Percentiles rank a stretch among this genome's conserved stretches.
Conservation (phyloP, 1,140 invertebrate species). For the Drosophila bocki region DNA sequence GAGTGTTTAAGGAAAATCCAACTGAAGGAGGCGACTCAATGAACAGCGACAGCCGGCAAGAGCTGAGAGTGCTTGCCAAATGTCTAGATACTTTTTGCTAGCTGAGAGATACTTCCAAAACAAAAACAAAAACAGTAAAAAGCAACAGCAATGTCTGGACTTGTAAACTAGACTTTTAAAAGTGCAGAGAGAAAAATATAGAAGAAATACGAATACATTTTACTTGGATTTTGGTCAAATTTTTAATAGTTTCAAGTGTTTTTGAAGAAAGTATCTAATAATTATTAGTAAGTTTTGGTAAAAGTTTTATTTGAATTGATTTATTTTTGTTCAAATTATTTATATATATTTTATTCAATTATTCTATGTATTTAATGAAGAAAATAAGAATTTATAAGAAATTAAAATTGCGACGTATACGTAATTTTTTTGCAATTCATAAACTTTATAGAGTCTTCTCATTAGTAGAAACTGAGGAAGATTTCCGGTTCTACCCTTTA, state of each 20-base stretch:
- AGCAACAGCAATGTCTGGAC: conserved; percentile 45
- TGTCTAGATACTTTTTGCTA: conserved; percentile 42
- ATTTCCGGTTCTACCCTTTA: no score
- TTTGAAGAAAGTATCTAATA: not conserved
- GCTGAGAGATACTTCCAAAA: conserved; percentile 33
- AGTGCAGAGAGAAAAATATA: conserved; percentile 33
- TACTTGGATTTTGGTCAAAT: no score
- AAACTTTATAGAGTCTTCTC: no score
- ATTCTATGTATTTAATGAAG: no score
- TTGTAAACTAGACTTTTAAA: conserved; percentile 62
- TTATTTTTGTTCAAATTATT: not conserved
- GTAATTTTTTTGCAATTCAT: no score
- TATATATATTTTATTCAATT: not conserved
- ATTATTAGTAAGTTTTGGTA: not conserved
- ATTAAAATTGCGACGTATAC: no score
- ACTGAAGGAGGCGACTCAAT: conserved; percentile 18
- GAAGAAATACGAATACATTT: not conserved
- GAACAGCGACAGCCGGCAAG: conserved; percentile 25
- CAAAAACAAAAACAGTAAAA: conserved; percentile 46
- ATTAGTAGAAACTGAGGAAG: no score
- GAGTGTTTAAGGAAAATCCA: not conserved
- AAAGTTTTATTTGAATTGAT: not conserved
- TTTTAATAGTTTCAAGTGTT: not conserved
- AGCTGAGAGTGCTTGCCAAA: conserved; percentile 20
- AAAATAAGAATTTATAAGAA: no score